A percentile compares a stretch with the other conserved stretches of the same genome.
Conservation (phyloP, 2,797 vertebrate genomes). For the Microctenopoma lineatum region DNA sequence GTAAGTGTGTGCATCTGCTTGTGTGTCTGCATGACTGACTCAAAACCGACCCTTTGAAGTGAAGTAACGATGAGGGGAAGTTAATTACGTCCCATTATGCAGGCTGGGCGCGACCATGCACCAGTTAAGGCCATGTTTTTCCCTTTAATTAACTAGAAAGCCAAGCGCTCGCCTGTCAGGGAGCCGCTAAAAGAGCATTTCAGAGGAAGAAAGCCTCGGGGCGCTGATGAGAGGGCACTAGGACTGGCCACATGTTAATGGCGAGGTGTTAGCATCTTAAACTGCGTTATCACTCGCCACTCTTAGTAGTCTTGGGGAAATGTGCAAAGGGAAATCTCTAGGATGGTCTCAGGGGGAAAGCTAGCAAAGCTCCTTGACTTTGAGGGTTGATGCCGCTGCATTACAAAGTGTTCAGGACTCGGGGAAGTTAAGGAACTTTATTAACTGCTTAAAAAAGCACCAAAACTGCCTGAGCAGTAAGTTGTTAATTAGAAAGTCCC, state of each 20-base stretch:
- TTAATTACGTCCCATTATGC: constrained; percentile 95
- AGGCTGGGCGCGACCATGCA: constrained; percentile 90
- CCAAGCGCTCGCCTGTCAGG: constrained; percentile 90
- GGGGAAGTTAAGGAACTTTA: constrained; percentile 71
- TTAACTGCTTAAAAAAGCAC: constrained; percentile 55
- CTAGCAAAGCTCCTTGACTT: constrained; percentile 68
- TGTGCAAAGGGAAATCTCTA: constrained; percentile 70
- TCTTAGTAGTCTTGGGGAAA: constrained; percentile 66
- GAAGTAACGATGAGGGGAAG: constrained; percentile 96
- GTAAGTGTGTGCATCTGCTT: constrained; percentile 25
- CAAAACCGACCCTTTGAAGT: constrained; percentile 86
- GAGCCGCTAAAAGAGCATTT: constrained; percentile 86
- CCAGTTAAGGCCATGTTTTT: constrained; percentile 92
- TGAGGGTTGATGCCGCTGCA: constrained; percentile 65
- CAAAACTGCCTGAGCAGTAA: constrained; percentile 58
- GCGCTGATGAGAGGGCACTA: constrained; percentile 80
- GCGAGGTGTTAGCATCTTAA: constrained; percentile 81
- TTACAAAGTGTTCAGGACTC: constrained; percentile 68
- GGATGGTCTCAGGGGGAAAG: constrained; percentile 70
- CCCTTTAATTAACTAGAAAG: constrained; percentile 98
- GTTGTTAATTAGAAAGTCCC: constrained; percentile 76
- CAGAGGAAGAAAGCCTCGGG: constrained; percentile 79
- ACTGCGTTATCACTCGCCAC: constrained; percentile 73
- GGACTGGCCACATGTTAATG: constrained; percentile 83
- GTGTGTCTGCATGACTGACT: constrained; percentile 72